Evolutionary conservation across 1,140 invertebrate genomes (phyloP), one percentile per base, ranked within the genome.

Genomic region (Dendroctonus ponderosae): DNA sequence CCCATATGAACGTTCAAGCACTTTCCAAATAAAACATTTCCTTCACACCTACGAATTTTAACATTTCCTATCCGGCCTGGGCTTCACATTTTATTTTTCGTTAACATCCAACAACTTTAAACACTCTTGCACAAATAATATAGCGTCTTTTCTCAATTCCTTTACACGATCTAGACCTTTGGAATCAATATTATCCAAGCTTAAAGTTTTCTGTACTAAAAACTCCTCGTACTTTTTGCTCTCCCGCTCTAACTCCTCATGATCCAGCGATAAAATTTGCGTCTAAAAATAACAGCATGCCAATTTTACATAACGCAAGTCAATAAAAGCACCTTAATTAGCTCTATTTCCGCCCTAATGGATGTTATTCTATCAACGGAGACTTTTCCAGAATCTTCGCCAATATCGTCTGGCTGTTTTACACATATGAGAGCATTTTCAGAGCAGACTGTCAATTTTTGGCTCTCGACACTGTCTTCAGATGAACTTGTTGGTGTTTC

Each of bases 81-180:
- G 3, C 26, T 26, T 26, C 26, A 26, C 26, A 26, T 48, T n/a
- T 51, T 57, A 61, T 51, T 50, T 58, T 38, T 67, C 2, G 67
- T 69, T 71, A 6, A 15, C 37, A 62, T 74, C 72, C 49, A 74
- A 42, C 9, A 63, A 42, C n/a, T 71, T 43, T 41, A 74, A 52
- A n/a, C 64, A 67, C n/a, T 71, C 60, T 26, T 74, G 72, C 12
- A 70, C 57, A 40, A 61, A 72, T 38, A 66, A 46, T 14, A 74
- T 66, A 0, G 67, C 62, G 4, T 52, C 60, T 64, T 69, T 72
- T 37, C 72, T 60, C 7, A 60, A 38, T 54, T 71, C 59, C 52
- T 68, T 70, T 0, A 72, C 41, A 8, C 48, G 4, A 2, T 62
- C 54, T 11, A 56, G 44, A 14, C 66, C 57, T 11, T 37, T 67